These are phyloP conservation scores for Gymnodraco acuticeps DNA, from an alignment of 2,797 vertebrate species.

Conservation along the genomic window DNA sequence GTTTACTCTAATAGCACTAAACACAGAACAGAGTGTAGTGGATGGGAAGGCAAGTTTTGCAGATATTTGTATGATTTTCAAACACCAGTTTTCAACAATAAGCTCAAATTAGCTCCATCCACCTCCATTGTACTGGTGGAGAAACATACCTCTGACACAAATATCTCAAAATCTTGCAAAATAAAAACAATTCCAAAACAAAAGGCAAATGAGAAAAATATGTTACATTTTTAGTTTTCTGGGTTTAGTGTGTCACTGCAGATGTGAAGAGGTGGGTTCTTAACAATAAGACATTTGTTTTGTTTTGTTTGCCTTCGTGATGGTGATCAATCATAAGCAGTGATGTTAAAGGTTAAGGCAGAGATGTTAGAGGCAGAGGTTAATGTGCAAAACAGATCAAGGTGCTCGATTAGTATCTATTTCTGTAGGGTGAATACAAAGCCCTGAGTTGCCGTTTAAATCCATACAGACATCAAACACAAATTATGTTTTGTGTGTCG, in stretches of 20 bases:
- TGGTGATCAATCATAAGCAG: conserved; percentile 31
- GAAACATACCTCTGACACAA: too few species aligned
- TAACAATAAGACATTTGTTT: not conserved
- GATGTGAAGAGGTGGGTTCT: not conserved
- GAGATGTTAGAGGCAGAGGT: conserved; percentile 36
- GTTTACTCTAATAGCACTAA: not conserved
- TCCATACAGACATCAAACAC: not conserved
- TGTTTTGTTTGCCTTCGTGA: not conserved
- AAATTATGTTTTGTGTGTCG: not conserved
- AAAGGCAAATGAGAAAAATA: not conserved
- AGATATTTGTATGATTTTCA: too few species aligned
- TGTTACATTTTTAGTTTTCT: not conserved
- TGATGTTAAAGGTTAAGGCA: conserved; percentile 16
- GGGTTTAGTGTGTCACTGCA: not conserved
- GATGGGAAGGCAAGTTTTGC: not conserved
- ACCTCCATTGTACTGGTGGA: too few species aligned
- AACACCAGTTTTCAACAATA: too few species aligned
- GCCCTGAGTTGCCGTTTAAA: conserved; percentile 7
- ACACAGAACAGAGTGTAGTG: not conserved
- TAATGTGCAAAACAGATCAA: conserved; percentile 34
- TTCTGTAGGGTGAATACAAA: conserved; percentile 17
- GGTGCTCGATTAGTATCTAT: conserved; percentile 4
- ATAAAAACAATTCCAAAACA: too few species aligned
- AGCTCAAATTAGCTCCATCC: too few species aligned
- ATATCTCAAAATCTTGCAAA: not conserved